A percentile compares a stretch with the other conserved stretches of the same genome.
These are phyloP conservation scores for Prionailurus bengalensis DNA, from an alignment of 2,113 vertebrate species.

Conservation along the genomic window DNA sequence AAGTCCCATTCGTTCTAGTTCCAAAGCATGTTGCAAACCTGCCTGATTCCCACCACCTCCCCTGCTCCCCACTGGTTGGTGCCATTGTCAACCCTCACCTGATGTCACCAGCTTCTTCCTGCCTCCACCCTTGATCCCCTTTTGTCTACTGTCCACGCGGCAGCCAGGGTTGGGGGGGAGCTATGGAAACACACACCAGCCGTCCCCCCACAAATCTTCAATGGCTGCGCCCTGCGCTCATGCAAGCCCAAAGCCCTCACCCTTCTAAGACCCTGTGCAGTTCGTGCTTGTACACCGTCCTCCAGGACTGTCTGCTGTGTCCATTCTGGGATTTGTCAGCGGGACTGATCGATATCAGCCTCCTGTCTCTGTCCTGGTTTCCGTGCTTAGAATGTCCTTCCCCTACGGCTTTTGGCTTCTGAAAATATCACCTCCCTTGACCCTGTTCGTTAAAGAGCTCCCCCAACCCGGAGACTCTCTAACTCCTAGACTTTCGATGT, in stretches of 20 bases:
- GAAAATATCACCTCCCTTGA: neutral
- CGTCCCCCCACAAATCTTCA: too few species aligned
- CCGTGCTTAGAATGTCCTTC: neutral
- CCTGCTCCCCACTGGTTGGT: neutral
- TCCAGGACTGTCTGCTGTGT: neutral
- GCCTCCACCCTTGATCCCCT: neutral
- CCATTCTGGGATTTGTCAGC: too few species aligned
- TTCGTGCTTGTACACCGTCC: neutral
- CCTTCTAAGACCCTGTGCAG: neutral
- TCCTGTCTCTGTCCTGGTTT: neutral
- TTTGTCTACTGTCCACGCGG: neutral
- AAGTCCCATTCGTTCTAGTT: neutral
- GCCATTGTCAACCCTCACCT: too few species aligned
- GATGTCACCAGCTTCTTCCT: neutral
- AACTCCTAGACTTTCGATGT: neutral
- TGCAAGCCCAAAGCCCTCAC: too few species aligned
- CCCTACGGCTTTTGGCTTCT: neutral
- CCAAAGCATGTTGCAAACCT: too few species aligned
- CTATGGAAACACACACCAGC: too few species aligned
- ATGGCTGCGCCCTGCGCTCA: neutral
- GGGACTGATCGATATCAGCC: accelerated
- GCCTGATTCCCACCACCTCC: too few species aligned
- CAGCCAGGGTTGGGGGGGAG: neutral
- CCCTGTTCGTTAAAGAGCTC: neutral
- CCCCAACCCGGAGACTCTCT: neutral